A percentile compares a stretch with the other conserved stretches of the same genome.
Evolutionary conservation across 2,888 invertebrate species (phyloP).

Genomic region (Tipula lateralis): DNA sequence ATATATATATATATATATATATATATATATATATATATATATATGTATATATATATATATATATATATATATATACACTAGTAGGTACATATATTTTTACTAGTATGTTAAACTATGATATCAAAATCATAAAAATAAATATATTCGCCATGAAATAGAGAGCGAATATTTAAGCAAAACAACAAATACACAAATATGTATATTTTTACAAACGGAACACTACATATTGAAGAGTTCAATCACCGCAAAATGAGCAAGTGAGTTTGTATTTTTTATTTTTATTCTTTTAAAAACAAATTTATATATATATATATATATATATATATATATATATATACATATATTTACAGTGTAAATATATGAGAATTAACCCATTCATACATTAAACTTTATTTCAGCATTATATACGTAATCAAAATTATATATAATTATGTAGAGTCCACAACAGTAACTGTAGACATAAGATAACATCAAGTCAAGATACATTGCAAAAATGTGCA

Average conservation of each 20-base stretch:
- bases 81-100: background rate
- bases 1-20: too few relatives aligned
- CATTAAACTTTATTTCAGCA: background rate
- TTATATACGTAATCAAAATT: background rate
- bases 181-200: constrained; percentile 19
- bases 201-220: background rate
- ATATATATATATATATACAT: background rate
- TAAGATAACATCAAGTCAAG: background rate
- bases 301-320: too few relatives aligned
- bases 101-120: background rate
- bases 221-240: constrained; percentile 29
- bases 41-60: background rate
- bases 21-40: background rate
- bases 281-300: background rate
- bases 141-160: constrained; percentile 26
- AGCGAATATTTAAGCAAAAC: constrained; percentile 25
- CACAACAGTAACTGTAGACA: background rate
- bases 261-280: constrained; percentile 12
- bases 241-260: constrained; percentile 27
- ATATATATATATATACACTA: background rate
- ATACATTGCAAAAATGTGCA: background rate
- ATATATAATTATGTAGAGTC: background rate
- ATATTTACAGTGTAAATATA: background rate
- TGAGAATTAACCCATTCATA: background rate
- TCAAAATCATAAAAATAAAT: background rate